Evolutionary conservation across 2,797 vertebrate species (phyloP).

Genomic region (Acanthopagrus latus): DNA sequence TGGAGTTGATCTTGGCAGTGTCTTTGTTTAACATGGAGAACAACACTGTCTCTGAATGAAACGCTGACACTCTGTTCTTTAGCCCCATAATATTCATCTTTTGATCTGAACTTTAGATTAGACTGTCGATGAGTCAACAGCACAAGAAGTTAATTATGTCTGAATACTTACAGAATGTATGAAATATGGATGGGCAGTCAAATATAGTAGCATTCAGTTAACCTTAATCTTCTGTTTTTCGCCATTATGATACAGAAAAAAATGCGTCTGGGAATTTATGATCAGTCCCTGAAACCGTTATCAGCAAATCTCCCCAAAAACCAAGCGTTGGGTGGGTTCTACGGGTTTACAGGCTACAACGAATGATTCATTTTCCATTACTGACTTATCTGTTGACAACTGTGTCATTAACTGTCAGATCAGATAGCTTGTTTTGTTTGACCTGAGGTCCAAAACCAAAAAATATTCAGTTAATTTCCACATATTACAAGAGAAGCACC

Average conservation of each 20-base stretch:
- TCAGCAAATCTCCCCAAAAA: too few relatives aligned
- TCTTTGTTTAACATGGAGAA: conserved; percentile 64
- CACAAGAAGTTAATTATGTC: background rate
- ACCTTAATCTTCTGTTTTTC: background rate
- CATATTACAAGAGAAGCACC: background rate
- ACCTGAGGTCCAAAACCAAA: background rate
- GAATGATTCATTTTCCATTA: background rate
- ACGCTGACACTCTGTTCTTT: conserved; percentile 42
- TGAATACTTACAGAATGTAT: background rate
- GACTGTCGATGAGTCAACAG: conserved; percentile 12
- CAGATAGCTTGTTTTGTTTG: background rate
- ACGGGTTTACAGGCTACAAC: background rate
- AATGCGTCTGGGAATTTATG: too few relatives aligned
- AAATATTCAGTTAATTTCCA: background rate
- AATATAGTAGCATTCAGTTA: background rate
- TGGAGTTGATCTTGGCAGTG: conserved; percentile 58
- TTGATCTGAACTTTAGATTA: conserved; percentile 45
- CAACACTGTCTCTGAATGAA: conserved; percentile 28
- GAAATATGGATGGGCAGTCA: background rate
- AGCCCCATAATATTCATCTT: conserved; percentile 25
- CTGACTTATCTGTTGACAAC: background rate
- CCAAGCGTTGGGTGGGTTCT: too few relatives aligned
- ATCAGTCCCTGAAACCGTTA: too few relatives aligned
- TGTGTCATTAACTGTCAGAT: background rate
- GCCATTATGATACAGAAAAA: too few relatives aligned